Percentiles rank a stretch among this genome's conserved stretches.
phyloP scores from a whole-genome alignment of 1,140 invertebrate genomes.

The Drosophila elegans region DNA sequence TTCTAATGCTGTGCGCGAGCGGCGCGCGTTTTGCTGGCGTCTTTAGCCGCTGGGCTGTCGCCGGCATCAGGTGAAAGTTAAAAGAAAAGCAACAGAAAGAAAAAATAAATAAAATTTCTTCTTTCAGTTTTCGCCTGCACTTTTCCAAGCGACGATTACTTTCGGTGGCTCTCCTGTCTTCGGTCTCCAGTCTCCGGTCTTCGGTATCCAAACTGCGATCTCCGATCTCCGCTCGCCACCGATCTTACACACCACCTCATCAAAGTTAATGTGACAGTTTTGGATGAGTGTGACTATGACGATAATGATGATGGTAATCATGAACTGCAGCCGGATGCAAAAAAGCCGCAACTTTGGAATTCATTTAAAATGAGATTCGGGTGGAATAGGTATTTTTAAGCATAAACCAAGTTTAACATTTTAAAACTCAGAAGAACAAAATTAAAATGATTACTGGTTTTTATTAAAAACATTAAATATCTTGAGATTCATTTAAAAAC shows the following conservation, averaged over 20 bases:
- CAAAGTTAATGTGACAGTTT: slow-evolving; percentile 79
- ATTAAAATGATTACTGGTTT: too few relatives aligned
- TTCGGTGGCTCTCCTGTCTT: slow-evolving; percentile 41
- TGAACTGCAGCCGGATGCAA: slow-evolving; percentile 46
- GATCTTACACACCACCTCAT: slow-evolving; percentile 65
- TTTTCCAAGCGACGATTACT: slow-evolving; percentile 74
- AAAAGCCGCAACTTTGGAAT: slow-evolving; percentile 5
- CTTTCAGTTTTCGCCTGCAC: slow-evolving; percentile 75
- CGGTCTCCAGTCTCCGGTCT: slow-evolving; percentile 21
- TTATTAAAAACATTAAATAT: neutral
- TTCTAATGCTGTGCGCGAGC: slow-evolving; percentile 64
- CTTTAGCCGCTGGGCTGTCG: slow-evolving; percentile 50
- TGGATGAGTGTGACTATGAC: slow-evolving; percentile 43
- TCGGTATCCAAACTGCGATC: neutral
- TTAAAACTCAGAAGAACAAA: too few relatives aligned
- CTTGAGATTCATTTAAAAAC: neutral
- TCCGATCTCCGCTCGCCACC: neutral
- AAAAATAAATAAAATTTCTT: slow-evolving; percentile 61
- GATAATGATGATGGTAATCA: slow-evolving; percentile 30
- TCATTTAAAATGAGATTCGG: neutral
- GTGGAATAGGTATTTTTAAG: neutral
- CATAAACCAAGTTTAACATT: too few relatives aligned
- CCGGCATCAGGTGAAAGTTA: slow-evolving; percentile 57
- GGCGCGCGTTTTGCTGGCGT: slow-evolving; percentile 46
- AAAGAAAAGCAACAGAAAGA: slow-evolving; percentile 25